phyloP scores from a whole-genome alignment of 53 echinoderm and acorn worm genomes.

The Astropecten irregularis region DNA sequence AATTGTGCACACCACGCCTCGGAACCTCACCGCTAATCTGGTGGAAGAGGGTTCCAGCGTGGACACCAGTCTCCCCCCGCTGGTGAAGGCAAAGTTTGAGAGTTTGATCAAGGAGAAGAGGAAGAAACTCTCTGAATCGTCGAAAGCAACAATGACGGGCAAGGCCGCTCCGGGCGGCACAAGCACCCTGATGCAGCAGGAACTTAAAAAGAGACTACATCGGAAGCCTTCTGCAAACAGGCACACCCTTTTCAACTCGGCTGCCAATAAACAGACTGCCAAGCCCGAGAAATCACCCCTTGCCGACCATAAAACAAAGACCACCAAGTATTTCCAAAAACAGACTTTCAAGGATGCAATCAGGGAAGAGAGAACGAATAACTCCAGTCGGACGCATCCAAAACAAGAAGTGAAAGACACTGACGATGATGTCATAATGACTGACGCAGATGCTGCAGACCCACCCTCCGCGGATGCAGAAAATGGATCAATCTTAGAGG shows the following conservation, averaged over 20 bases:
- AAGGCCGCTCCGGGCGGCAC: conserved; percentile 5
- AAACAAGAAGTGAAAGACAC: neutral
- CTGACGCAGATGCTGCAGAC: conserved; percentile 7
- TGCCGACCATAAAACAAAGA: neutral
- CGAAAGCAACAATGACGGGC: conserved; percentile 76
- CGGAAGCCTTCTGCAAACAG: conserved; percentile 35
- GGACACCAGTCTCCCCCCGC: conserved; percentile 41
- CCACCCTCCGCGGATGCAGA: neutral
- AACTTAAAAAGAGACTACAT: conserved; percentile 58
- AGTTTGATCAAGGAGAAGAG: conserved; percentile 68
- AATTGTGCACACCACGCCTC: conserved; percentile 84
- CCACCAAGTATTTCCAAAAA: neutral
- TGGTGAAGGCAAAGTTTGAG: conserved; percentile 73
- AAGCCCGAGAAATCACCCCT: conserved; percentile 39
- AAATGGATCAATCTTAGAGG: neutral
- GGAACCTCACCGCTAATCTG: conserved; percentile 72
- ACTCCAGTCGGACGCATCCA: neutral
- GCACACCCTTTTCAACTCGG: neutral
- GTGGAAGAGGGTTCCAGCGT: conserved; percentile 3
- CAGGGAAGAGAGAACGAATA: neutral
- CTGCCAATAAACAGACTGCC: conserved; percentile 9
- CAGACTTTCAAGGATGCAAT: neutral
- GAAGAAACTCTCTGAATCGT: conserved; percentile 50
- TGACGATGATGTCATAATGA: conserved; percentile 24
- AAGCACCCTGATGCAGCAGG: conserved; percentile 32